Percentiles rank a stretch among this genome's conserved stretches.
Conservation (phyloP, 2,797 vertebrate species). For the Phoeniculus purpureus region DNA sequence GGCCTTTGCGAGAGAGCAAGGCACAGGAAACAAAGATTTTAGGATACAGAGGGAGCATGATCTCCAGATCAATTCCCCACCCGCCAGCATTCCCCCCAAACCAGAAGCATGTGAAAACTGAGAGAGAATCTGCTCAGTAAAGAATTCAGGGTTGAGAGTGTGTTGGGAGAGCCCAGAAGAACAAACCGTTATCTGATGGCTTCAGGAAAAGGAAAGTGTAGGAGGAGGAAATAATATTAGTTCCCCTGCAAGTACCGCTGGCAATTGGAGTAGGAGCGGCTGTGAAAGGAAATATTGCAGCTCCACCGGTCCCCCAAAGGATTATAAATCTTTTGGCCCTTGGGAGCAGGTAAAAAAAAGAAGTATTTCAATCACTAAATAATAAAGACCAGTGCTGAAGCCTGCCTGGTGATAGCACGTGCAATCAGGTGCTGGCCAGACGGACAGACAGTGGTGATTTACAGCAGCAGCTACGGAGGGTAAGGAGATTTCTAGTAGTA, state of each 20-base stretch:
- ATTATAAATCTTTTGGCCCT: slow-evolving; percentile 38
- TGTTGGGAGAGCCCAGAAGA: neutral
- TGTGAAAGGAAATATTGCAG: slow-evolving; percentile 59
- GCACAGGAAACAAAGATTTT: slow-evolving; percentile 36
- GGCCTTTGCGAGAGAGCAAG: neutral
- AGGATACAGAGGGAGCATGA: neutral
- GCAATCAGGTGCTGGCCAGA: slow-evolving; percentile 23
- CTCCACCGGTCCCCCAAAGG: neutral
- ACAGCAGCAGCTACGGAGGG: neutral
- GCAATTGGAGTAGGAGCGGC: neutral
- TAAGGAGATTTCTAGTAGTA: neutral
- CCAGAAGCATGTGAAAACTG: neutral
- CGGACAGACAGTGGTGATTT: neutral
- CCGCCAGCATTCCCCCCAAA: neutral
- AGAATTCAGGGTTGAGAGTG: neutral
- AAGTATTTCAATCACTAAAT: slow-evolving; percentile 33
- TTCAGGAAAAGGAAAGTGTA: slow-evolving; percentile 51
- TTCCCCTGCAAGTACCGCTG: slow-evolving; percentile 3
- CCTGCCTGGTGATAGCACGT: slow-evolving; percentile 2
- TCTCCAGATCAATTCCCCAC: neutral
- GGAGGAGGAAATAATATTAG: slow-evolving; percentile 47
- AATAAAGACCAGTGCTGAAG: slow-evolving; percentile 49
- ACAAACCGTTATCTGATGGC: slow-evolving; percentile 37
- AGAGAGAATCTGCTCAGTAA: neutral
- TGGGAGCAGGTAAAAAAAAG: neutral